phyloP scores from a whole-genome alignment of 2,113 vertebrate genomes.

The Trematocara unimaculatum region DNA sequence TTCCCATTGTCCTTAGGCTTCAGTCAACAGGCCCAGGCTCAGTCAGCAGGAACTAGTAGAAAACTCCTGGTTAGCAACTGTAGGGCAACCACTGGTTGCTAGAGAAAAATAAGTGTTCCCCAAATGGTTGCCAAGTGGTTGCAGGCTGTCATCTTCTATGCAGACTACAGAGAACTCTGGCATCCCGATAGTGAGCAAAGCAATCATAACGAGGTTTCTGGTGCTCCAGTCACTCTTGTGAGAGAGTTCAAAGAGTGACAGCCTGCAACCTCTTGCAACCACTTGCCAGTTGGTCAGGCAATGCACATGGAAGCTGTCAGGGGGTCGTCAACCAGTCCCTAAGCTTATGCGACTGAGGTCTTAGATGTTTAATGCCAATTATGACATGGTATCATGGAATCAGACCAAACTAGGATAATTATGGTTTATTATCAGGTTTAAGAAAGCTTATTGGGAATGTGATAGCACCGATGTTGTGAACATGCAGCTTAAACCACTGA shows the following conservation, averaged over 20 bases:
- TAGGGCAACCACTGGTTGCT: not conserved
- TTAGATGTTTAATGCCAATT: not conserved
- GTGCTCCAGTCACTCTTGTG: not conserved
- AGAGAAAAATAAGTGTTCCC: not conserved
- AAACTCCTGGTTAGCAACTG: not conserved
- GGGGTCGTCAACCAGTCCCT: not conserved
- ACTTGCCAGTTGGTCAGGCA: not conserved
- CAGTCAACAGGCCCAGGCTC: not conserved
- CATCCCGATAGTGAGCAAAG: not conserved
- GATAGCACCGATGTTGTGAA: not conserved
- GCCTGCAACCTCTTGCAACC: not conserved
- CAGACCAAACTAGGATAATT: not conserved
- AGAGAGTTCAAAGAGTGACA: not conserved
- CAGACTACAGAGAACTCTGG: not conserved
- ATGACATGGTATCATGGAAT: not conserved
- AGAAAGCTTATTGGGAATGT: not conserved
- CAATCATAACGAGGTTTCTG: not conserved
- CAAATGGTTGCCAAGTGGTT: not conserved
- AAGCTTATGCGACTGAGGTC: not conserved
- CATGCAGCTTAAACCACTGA: not conserved
- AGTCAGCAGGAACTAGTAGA: not conserved
- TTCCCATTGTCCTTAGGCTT: not conserved
- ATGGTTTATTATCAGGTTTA: not conserved
- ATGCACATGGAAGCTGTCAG: not conserved
- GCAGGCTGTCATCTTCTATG: not conserved